Percentiles rank a stretch among this genome's conserved stretches.
Conservation (phyloP, 2,888 invertebrate genomes). For the Andrena camellia region DNA sequence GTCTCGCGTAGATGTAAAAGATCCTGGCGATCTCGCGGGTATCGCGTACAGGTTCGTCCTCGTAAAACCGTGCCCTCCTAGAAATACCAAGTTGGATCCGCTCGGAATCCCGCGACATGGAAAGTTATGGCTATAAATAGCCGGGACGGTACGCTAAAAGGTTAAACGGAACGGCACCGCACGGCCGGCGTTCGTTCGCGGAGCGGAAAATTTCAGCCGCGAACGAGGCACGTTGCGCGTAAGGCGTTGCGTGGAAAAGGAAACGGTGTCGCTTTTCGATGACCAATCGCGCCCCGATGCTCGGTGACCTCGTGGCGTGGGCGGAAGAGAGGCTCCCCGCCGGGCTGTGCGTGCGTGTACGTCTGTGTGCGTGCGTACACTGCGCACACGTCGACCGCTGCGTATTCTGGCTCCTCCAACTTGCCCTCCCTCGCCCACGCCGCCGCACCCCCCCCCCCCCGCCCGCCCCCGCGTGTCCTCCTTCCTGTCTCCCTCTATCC, state of each 20-base stretch:
- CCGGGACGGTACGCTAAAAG: too few relatives aligned
- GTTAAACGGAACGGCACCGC: too few relatives aligned
- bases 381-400: conserved; percentile 48
- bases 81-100: too few relatives aligned
- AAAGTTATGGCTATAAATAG: neutral
- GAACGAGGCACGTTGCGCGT: neutral
- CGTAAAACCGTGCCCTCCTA: too few relatives aligned
- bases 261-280: conserved; percentile 25
- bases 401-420: conserved; percentile 53
- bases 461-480: too few relatives aligned
- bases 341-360: conserved; percentile 28
- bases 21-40: too few relatives aligned
- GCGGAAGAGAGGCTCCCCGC: conserved; percentile 27
- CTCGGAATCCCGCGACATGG: too few relatives aligned
- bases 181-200: too few relatives aligned
- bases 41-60: too few relatives aligned
- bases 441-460: too few relatives aligned
- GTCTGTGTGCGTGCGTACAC: conserved; percentile 42
- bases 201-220: neutral
- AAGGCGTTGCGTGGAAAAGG: neutral
- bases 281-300: conserved; percentile 47
- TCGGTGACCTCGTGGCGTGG: conserved; percentile 46
- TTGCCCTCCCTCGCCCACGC: conserved; percentile 17
- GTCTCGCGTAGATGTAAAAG: too few relatives aligned
- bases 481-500: neutral